Conservation (phyloP, 2,113 vertebrate genomes). For the Silurus glanis region DNA sequence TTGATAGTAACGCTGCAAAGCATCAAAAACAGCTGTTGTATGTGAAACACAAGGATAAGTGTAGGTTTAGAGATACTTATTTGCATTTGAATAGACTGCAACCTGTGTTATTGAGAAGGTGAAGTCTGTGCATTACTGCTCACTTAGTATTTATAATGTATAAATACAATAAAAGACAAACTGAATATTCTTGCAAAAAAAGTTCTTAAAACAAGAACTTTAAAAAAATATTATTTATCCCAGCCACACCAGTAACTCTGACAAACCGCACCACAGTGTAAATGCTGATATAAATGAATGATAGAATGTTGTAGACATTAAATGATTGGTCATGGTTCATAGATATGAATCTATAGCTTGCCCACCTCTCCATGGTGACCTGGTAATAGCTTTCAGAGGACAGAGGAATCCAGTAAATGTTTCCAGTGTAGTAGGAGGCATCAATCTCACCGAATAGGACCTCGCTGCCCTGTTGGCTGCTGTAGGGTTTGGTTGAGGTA, state of each 20-base stretch:
- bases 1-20: slow-evolving; percentile 63
- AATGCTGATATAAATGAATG: too few species aligned
- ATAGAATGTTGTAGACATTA: background rate
- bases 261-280: background rate
- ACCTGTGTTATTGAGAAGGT: background rate
- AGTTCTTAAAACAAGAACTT: background rate
- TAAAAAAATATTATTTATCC: background rate
- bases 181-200: background rate
- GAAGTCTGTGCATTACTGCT: background rate
- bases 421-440: slow-evolving; percentile 61
- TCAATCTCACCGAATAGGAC: slow-evolving; percentile 69
- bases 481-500: slow-evolving; percentile 45
- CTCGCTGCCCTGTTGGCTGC: slow-evolving; percentile 63
- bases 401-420: slow-evolving; percentile 73
- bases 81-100: background rate
- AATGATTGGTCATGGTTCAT: background rate
- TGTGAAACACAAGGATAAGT: background rate
- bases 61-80: background rate
- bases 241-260: background rate
- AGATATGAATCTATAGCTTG: background rate
- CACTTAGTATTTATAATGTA: background rate
- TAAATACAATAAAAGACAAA: background rate
- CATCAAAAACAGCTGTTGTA: background rate
- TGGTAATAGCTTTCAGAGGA: slow-evolving; percentile 74
- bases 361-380: slow-evolving; percentile 76